Percentiles rank a stretch among this genome's conserved stretches.
These are phyloP conservation scores for Stichopus horrens DNA, from an alignment of 53 echinoderm and acorn worm genomes.

Conservation along the genomic window DNA sequence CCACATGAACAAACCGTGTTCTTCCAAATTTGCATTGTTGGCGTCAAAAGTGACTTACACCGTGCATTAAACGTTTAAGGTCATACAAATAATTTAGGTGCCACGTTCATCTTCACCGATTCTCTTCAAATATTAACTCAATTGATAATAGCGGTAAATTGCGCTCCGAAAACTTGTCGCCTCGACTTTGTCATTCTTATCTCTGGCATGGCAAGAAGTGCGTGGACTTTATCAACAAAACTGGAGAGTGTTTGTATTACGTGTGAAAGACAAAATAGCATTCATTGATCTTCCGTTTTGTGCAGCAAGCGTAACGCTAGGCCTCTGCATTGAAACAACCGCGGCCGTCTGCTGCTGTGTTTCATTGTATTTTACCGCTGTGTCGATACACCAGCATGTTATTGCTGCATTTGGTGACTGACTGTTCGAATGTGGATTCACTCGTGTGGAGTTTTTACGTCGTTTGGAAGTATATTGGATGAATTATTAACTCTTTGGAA, in stretches of 20 bases:
- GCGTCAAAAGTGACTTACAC: neutral
- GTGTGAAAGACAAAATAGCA: slow-evolving; percentile 43
- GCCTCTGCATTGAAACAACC: neutral
- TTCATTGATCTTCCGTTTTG: slow-evolving; percentile 26
- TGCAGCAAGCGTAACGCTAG: slow-evolving; percentile 18
- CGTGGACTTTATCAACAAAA: slow-evolving; percentile 44
- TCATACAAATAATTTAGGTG: slow-evolving; percentile 4
- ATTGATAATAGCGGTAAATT: slow-evolving; percentile 33
- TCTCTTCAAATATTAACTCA: slow-evolving; percentile 35
- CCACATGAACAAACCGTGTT: no score
- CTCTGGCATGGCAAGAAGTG: slow-evolving; percentile 24
- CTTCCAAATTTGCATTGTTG: neutral
- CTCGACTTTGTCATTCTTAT: slow-evolving; percentile 46
- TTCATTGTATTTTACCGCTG: no score
- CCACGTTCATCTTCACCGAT: slow-evolving; percentile 21
- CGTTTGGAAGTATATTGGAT: no score
- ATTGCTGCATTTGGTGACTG: no score
- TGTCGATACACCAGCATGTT: no score
- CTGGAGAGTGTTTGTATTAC: slow-evolving; percentile 42
- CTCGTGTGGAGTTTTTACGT: no score
- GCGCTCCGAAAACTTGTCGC: neutral
- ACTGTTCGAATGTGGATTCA: no score
- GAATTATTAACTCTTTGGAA: no score
- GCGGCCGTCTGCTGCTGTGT: neutral
- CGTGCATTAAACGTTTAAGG: neutral